Base-by-base conservation (phyloP, 2,113 vertebrate species). In the Tylochromis polylepis region DNA sequence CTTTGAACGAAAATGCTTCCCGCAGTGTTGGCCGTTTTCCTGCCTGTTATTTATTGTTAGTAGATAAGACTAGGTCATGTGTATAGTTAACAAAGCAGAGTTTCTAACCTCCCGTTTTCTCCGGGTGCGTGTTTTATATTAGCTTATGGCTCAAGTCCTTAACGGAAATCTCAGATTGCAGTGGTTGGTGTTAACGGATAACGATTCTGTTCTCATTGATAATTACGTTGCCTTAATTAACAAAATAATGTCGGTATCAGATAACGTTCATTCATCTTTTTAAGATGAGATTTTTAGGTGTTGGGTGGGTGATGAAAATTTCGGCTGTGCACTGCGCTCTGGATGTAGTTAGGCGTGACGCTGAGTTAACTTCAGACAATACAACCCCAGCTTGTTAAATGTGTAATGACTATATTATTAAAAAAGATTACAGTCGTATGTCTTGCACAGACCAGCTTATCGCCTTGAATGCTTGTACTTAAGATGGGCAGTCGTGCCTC, bases 131-230 rank as follows among this genome's bases (percentile, higher is more conserved):
- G 38, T 34, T n/a, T 15, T 46, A 59, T 81, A 56, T 81, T 75
- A 75, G 83, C 79, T 83, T 78, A 78, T 79, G 51, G 87, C 82
- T 87, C 18, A 29, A 36, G 43, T 83, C 60, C 20, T 51, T 51
- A 56, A 65, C 70, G 62, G 77, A 53, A 78, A 87, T 51, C 70
- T 57, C 65, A 20, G 62, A 85, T 60, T 55, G 85, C 86, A 29
- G 29, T 82, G 86, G 82, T 70, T 62, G 27, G 22, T 65, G 78
- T 91, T 11, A 86, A 83, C 80, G 82, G 86, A 80, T 89, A 56
- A 87, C 36, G 81, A 46, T 43, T 60, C 49, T 46, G 43, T 86
- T 92, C 70, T 65, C 79, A 16, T 46, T 18, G n/a, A 34, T 79
- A 4, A 62, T 59, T 27, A 6, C 10, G 4, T 24, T 16, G 16